A percentile compares a stretch with the other conserved stretches of the same genome.
Conservation (phyloP, 1,140 invertebrate species). For the Scaptomyza pallida region DNA sequence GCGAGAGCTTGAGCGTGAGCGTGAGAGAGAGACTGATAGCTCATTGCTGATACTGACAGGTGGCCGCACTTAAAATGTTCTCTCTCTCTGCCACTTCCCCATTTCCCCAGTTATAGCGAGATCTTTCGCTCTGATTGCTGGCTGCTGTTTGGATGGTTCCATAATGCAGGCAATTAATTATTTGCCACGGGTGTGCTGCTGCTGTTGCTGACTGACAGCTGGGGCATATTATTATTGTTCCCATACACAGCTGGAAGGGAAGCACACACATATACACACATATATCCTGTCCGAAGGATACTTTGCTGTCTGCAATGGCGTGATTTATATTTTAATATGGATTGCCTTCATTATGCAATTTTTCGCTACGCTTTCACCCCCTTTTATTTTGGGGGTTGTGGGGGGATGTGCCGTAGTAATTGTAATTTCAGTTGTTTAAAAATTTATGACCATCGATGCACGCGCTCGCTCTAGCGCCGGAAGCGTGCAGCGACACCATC, state of each 20-base stretch:
- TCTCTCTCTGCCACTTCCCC: too few species aligned
- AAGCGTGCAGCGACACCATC: conserved; percentile 39
- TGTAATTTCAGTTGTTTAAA: conserved; percentile 81
- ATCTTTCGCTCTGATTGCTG: conserved; percentile 2
- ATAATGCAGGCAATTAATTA: conserved; percentile 80
- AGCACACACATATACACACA: neutral
- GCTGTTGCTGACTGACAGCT: conserved; percentile 65
- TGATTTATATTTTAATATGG: conserved; percentile 79
- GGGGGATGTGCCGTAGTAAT: conserved; percentile 52
- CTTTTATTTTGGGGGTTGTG: too few species aligned
- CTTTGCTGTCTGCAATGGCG: conserved; percentile 50
- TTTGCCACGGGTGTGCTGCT: conserved; percentile 60
- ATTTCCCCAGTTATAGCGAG: too few species aligned
- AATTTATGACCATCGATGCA: conserved; percentile 78
- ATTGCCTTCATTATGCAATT: conserved; percentile 81
- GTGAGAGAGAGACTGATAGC: neutral
- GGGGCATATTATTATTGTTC: conserved; percentile 71
- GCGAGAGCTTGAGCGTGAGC: too few species aligned
- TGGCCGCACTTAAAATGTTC: conserved; percentile 53
- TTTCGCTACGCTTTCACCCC: too few species aligned
- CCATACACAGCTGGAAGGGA: conserved; percentile 19
- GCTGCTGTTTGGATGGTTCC: conserved; percentile 8
- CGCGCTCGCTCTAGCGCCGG: conserved; percentile 21
- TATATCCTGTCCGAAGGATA: conserved; percentile 16
- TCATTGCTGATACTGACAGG: conserved; percentile 59